Base-by-base conservation (phyloP, 2,888 invertebrate species). In the Drosophila sordidula region DNA sequence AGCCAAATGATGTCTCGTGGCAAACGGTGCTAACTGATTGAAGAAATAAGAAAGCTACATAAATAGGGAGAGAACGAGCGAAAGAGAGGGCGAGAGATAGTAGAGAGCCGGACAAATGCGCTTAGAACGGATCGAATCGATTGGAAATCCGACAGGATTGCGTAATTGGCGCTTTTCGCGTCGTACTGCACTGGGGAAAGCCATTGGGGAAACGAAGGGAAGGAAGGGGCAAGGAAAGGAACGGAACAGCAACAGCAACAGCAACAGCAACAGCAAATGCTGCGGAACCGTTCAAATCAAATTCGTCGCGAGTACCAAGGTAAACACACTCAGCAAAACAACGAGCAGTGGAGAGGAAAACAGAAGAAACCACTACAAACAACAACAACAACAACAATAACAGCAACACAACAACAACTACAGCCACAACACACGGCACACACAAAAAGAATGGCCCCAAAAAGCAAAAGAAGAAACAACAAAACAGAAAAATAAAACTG, bases 391-490 rank as follows among this genome's bases (percentile, higher is more conserved):
- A 51, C 49, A 56, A 14, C 51, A 54, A 14, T 41, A 50, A 46
- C 44, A 26, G 41, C 44, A 46, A 36, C 50, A 49, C 59, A 56
- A 39, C 55, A 69, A 47, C 32, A 65, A 34, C 34, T 12, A 34
- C 11, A 34, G 34, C 34, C 4, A 41, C 61, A 51, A 55, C 44
- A 56, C 41, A 49, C 58, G 52, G 57, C 70, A 63, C 50, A 73
- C 58, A 73, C 59, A 78, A 72, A 77, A 70, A 86, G 75, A 72
- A 71, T 71, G 76, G 80, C 80, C 77, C 77, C 77, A 79, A 78
- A 73, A 77, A 77, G 75, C 73, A 69, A 74, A 62, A 75, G 65
- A 65, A 67, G 67, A 68, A 70, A 70, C 81, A 80, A 86, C 84
- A 58, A 59, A 39, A 46, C n/a, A 71, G 16, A 36, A 42, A 56